These are phyloP conservation scores for Palythoa grandis DNA, from an alignment of 92 coral and sea anemone species.

Conservation along the genomic window DNA sequence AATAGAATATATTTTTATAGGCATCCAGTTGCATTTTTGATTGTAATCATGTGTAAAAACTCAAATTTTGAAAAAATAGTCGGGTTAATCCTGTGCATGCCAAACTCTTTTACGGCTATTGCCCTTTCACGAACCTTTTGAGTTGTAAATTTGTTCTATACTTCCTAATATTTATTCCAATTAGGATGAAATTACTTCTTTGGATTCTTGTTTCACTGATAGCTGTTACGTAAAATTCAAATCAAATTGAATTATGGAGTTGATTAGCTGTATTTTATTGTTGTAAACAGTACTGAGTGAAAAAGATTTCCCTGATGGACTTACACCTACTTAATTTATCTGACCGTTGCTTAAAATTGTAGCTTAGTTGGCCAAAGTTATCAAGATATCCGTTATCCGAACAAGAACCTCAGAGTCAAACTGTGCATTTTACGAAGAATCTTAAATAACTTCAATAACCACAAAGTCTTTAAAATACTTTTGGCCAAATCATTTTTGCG, in stretches of 20 bases:
- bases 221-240: constrained; percentile 5
- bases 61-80: not conserved
- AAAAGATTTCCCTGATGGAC: too few species aligned
- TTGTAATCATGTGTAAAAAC: not conserved
- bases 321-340: too few species aligned
- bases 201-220: not conserved
- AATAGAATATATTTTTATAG: not conserved
- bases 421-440: too few species aligned
- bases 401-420: too few species aligned
- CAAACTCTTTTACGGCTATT: not conserved
- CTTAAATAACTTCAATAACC: too few species aligned
- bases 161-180: constrained; percentile 16
- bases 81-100: not conserved
- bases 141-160: constrained; percentile 21
- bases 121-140: not conserved
- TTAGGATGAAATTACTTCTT: not conserved
- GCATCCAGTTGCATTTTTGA: not conserved
- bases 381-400: too few species aligned
- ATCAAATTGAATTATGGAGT: not conserved
- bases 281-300: not conserved
- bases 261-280: not conserved
- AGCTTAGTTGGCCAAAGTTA: too few species aligned
- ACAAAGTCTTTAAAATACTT: too few species aligned
- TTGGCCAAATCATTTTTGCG: too few species aligned
- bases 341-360: not conserved